phyloP scores from a whole-genome alignment of 2,113 vertebrate genomes.

The Datnioides undecimradiatus region DNA sequence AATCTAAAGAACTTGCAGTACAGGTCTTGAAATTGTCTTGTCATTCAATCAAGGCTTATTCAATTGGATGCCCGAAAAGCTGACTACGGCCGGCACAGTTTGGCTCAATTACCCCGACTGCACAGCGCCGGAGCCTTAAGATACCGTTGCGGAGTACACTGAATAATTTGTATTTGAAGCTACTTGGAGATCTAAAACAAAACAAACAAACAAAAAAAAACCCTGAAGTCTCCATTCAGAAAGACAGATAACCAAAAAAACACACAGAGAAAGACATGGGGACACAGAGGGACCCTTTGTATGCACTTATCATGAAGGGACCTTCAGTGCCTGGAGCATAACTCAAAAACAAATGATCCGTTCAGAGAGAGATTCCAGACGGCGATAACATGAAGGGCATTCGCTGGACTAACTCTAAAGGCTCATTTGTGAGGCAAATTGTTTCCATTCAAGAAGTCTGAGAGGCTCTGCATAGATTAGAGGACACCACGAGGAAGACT shows the following conservation, averaged over 20 bases:
- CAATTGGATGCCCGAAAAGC: neutral
- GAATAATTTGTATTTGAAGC: slow-evolving; percentile 53
- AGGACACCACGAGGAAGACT: slow-evolving; percentile 43
- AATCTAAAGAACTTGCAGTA: neutral
- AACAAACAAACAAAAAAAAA: neutral
- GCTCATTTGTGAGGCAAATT: slow-evolving; percentile 79
- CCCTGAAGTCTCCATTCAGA: slow-evolving; percentile 23
- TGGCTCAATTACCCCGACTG: neutral
- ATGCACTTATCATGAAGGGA: slow-evolving; percentile 57
- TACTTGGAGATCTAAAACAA: slow-evolving; percentile 20
- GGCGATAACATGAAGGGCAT: slow-evolving; percentile 68
- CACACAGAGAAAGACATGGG: slow-evolving; percentile 28
- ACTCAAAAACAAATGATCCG: slow-evolving; percentile 77
- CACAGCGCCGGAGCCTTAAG: neutral
- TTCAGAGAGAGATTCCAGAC: slow-evolving; percentile 75
- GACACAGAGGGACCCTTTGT: slow-evolving; percentile 71
- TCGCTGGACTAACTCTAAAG: slow-evolving; percentile 66
- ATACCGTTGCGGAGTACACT: neutral
- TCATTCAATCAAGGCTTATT: neutral
- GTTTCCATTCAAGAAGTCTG: slow-evolving; percentile 71
- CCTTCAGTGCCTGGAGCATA: slow-evolving; percentile 69
- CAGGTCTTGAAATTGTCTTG: neutral
- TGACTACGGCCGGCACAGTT: slow-evolving; percentile 12
- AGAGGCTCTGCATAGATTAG: slow-evolving; percentile 55
- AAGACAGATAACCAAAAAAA: slow-evolving; percentile 44